These are phyloP conservation scores for Toxotes chatareus DNA, from an alignment of 2,113 vertebrate genomes.

Conservation along the genomic window DNA sequence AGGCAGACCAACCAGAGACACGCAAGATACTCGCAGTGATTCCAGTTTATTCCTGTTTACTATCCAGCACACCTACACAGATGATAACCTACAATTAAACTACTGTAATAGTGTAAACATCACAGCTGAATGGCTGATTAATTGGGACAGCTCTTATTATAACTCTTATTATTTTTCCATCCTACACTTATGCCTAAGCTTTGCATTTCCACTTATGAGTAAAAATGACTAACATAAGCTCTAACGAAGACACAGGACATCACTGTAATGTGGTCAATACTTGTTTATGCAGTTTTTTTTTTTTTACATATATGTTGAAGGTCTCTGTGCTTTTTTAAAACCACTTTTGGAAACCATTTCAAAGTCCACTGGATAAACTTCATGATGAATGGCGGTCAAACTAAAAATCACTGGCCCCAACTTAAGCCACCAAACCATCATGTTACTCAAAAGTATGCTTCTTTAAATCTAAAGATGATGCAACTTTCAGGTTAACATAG, in stretches of 20 bases:
- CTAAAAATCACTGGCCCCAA: too few relatives aligned
- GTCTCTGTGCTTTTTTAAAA: too few relatives aligned
- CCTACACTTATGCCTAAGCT: constrained; percentile 1
- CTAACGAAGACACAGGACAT: background rate
- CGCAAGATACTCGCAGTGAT: constrained; percentile 4
- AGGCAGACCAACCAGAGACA: background rate
- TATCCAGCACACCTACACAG: constrained; percentile 37
- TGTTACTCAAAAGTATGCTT: background rate
- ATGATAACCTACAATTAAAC: constrained; percentile 47
- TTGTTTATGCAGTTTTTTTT: too few relatives aligned
- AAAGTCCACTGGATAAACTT: too few relatives aligned
- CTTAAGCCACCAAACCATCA: too few relatives aligned
- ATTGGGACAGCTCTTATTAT: background rate
- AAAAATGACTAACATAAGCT: background rate
- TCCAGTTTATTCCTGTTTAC: constrained; percentile 24
- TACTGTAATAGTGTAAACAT: constrained; percentile 7
- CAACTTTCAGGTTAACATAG: background rate
- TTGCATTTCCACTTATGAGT: background rate
- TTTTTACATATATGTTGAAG: too few relatives aligned
- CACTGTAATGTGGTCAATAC: too few relatives aligned
- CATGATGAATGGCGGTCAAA: too few relatives aligned
- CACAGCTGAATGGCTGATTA: constrained; percentile 17
- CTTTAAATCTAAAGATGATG: background rate
- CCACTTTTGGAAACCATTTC: too few relatives aligned
- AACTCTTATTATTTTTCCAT: constrained; percentile 4